Base-by-base conservation (phyloP, 2,888 invertebrate species). In the Drosophila maculinotata region DNA sequence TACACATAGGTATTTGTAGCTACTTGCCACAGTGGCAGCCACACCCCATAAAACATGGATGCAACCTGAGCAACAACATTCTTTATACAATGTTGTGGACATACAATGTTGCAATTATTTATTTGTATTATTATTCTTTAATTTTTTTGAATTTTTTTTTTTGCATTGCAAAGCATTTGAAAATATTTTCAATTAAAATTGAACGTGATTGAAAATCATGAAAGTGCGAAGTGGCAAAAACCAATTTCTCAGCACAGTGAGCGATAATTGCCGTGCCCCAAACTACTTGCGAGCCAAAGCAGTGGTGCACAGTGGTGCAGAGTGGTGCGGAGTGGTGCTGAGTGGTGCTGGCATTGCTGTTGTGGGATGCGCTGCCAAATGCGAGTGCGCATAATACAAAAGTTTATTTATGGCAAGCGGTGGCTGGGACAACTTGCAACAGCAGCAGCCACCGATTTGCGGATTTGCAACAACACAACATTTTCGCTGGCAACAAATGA, bases 161-260 rank as follows among this genome's bases (percentile, higher is more conserved):
- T 9, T 20, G 28, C 53, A 12, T 36, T 47, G 45, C 31, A 31
- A 56, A 25, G 68, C 67, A 71, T 81, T 86, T 81, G 80, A 71
- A 79, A 80, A 78, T 52, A 66, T 83, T 84, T 84, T 84, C 83
- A 84, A 84, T 84, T 84, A 84, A 84, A 84, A 86, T 88, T 84
- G 84, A 86, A 86, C 88, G 69, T 86, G 83, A 84, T 84, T 84
- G 83, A 84, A 84, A 84, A 86, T 84, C 81, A 77, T 76, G 84
- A 84, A 80, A 84, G 88, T 84, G 78, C 84, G 84, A 84, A 88
- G 83, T 84, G 83, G 83, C 83, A 84, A 84, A 84, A 84, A 80
- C 69, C 83, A 84, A 84, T 84, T 84, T 84, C 83, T 87, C 87
- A 88, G 87, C 82, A 79, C 79, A 86, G 88, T 87, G 78, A 75